Evolutionary conservation across 1,140 invertebrate genomes (phyloP).

Genomic region (Asobara japonica): DNA sequence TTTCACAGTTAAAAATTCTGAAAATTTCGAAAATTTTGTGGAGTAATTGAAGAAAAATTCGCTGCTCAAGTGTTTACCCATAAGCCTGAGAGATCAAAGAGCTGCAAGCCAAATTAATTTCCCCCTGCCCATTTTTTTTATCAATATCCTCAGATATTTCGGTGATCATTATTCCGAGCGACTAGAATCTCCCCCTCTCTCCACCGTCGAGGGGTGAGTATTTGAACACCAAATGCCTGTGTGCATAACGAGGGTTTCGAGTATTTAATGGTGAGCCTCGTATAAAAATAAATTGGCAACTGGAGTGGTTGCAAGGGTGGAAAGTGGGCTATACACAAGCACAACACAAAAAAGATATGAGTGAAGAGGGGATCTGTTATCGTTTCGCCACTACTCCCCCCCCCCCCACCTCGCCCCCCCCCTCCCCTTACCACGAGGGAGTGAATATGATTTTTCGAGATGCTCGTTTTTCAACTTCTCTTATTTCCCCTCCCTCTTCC

Average conservation of each 20-base stretch:
- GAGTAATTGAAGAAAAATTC: background rate
- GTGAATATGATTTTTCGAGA: conserved; percentile 34
- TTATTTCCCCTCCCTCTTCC: background rate
- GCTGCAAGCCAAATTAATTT: background rate
- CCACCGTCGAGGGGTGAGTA: background rate
- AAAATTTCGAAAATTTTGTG: too few relatives aligned
- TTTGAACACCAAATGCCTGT: conserved; percentile 22
- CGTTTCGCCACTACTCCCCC: background rate
- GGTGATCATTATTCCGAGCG: conserved; percentile 20
- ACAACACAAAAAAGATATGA: conserved; percentile 6
- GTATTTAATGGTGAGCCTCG: conserved; percentile 39
- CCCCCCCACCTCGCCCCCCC: too few relatives aligned
- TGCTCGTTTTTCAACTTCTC: conserved; percentile 31
- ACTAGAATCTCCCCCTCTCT: background rate
- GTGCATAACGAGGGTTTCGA: conserved; percentile 35
- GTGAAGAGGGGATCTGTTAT: background rate
- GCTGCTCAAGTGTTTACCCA: background rate
- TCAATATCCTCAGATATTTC: background rate
- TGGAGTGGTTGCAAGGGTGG: conserved; percentile 23
- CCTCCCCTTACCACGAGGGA: too few relatives aligned
- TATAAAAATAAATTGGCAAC: conserved; percentile 42
- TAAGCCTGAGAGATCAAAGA: conserved; percentile 22
- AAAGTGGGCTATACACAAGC: conserved; percentile 4
- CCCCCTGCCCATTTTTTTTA: background rate
- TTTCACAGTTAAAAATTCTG: too few relatives aligned